phyloP scores from a whole-genome alignment of 2,888 invertebrate species.

The Meta bourneti region DNA sequence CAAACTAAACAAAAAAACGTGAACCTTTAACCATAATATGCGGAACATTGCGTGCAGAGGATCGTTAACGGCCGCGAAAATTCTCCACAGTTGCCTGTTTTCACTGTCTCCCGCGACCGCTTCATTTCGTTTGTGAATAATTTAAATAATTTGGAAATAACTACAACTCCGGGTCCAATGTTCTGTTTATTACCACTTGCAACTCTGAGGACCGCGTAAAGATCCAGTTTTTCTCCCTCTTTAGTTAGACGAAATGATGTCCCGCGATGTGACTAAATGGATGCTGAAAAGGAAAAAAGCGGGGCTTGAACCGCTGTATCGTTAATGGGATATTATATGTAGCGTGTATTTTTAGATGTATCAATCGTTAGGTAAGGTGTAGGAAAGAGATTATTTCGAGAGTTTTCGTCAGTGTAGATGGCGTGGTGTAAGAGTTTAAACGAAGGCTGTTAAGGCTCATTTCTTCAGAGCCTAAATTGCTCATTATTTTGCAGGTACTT shows the following conservation, averaged over 20 bases:
- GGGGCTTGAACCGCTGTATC: not conserved
- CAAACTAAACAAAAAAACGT: not conserved
- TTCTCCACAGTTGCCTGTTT: not conserved
- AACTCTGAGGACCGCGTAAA: not conserved
- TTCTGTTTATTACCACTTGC: constrained; percentile 26
- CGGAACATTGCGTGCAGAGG: constrained; percentile 18
- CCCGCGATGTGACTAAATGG: not conserved
- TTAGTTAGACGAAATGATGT: not conserved
- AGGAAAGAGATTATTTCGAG: not conserved
- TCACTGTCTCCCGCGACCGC: not conserved
- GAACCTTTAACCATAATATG: constrained; percentile 13
- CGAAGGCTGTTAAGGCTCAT: too few species aligned
- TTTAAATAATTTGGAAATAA: constrained; percentile 49
- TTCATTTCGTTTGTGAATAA: constrained; percentile 31
- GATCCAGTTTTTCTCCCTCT: not conserved
- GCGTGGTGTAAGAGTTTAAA: too few species aligned
- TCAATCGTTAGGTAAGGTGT: constrained; percentile 3
- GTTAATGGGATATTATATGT: not conserved
- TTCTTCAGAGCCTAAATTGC: too few species aligned
- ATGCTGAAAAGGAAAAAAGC: not conserved
- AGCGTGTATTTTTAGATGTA: not conserved
- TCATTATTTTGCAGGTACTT: too few species aligned
- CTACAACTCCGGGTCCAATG: constrained; percentile 7
- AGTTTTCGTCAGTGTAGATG: too few species aligned
- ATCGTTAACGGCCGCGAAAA: constrained; percentile 20